Evolutionary conservation across 2,888 invertebrate genomes (phyloP), one percentile per base, ranked within the genome.

Genomic region (Branchipolynoe longqiensis): DNA sequence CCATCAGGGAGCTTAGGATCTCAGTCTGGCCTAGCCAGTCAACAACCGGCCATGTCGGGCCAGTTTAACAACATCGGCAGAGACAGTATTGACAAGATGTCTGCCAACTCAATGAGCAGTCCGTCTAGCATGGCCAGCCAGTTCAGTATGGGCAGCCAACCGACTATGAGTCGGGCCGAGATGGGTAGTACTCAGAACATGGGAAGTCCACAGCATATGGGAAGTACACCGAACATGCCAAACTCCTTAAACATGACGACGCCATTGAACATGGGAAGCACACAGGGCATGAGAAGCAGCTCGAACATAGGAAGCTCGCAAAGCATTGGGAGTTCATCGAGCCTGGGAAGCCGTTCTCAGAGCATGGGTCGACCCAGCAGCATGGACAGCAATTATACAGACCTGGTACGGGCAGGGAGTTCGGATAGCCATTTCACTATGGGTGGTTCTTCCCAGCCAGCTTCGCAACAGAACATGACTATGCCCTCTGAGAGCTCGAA

Each of bases 111-210:
- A 18, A 78, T 78, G 48, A 78, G 54, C 31, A 78, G 48, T 54
- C 78, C 78, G n/a, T 18, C 54, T n/a, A 48, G 48, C 25, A 40
- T 78, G 25, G 28, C 31, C 48, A 78, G 48, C 28, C 78, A 78
- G 78, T 78, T 78, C 78, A 78, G 28, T 18, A 78, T 78, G 78
- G 78, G 78, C 8, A 78, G 54, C 22, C 28, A 18, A 25, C 78
- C 22, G 25, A 78, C 8, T n/a, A 78, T 62, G 12, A 62, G 62
- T 25, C 62, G 31, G 62, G 12, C 62, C 28, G 62, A 62, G 6
- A 62, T 78, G 78, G 78, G 78, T 1, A 78, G 69, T n/a, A n/a
- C 36, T n/a, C 69, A 69, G 36, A 69, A 38, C 25, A 12, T 69
- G 69, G 38, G 22, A 33, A 69, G 69, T 38, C 38, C 69, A 12